Evolutionary conservation across 2,888 invertebrate species (phyloP), one percentile per base, ranked within the genome.

Genomic region (Druceiella hillmani): DNA sequence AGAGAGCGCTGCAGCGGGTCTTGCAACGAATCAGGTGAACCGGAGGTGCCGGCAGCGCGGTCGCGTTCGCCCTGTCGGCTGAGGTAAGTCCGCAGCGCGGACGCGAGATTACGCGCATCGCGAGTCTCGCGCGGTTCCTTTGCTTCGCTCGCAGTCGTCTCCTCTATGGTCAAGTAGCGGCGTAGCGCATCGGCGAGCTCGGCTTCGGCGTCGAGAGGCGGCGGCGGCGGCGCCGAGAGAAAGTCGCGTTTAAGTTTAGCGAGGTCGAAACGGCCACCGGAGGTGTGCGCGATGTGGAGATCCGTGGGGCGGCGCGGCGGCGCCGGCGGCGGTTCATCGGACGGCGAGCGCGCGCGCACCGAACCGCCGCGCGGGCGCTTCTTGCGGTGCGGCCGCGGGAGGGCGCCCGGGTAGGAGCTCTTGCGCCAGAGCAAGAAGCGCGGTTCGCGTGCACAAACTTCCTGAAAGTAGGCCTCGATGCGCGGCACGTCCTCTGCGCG

Each of bases 391-490:
- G 76, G 69, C 44, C 75, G 73, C 6, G 78, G 71, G 26, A 83
- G 56, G 9, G 83, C 82, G 2, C 85, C 85, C 0, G 88, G 88
- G 59, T 86, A 88, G 0, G 87, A 87, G 38, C 83, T 78, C 59
- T 88, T 88, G 41, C 88, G 74, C 87, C 88, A 89, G 1, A 89
- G 63, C 32, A 90, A 61, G 53, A 89, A 90, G 34, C 80, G 74
- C 1, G 85, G 83, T 57, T 89, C 88, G 43, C 76, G 75, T 40
- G 79, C 77, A 58, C 90, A 90, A 4, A 88, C 79, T 38, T 86
- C 81, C 55, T 89, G 87, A 59, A 89, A 91, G 58, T 88, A 83
- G 14, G 84, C 82, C 57, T 90, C 89, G 50, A 89, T 81, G 48
- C 82, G 81, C 2, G 86, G 83, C 41, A 90, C 72, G 54, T 87